Conservation (phyloP, 2,888 invertebrate species). For the Calliopum simillimum region DNA sequence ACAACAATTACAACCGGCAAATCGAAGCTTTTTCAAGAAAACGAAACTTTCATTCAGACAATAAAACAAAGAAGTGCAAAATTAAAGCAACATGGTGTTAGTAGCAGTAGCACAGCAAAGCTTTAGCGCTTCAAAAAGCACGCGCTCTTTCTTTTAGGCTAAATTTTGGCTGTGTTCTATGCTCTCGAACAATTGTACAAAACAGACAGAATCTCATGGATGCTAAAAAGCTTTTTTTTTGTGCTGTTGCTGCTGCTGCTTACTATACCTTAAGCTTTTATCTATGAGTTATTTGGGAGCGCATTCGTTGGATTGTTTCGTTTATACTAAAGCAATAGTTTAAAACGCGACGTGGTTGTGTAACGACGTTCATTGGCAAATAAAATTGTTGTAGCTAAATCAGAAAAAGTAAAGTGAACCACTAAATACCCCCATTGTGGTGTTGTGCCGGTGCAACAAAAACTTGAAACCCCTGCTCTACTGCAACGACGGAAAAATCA, state of each 20-base stretch:
- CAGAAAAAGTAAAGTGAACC: slow-evolving; percentile 2
- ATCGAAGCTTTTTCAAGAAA: background rate
- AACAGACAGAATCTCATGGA: background rate
- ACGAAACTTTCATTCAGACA: background rate
- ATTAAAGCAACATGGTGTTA: background rate
- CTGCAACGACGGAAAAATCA: background rate
- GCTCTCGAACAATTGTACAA: slow-evolving; percentile 9
- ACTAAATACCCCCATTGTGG: no score
- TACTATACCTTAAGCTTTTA: slow-evolving; percentile 19
- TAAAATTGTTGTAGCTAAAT: slow-evolving; percentile 1
- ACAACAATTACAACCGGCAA: slow-evolving; percentile 9
- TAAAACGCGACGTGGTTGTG: slow-evolving; percentile 63
- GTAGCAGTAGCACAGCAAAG: background rate
- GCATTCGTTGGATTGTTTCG: slow-evolving; percentile 17
- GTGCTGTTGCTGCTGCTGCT: no score
- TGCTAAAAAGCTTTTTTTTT: slow-evolving; percentile 26
- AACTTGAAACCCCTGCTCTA: background rate
- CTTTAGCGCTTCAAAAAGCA: background rate
- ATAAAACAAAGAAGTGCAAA: background rate
- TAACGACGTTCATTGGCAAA: slow-evolving; percentile 54
- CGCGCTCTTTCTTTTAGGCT: background rate
- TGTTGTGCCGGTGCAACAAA: no score
- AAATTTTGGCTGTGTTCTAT: background rate
- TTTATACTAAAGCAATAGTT: slow-evolving; percentile 48
- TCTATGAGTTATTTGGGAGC: background rate